Evolutionary conservation across 2,113 vertebrate species (phyloP).

Genomic region (Colius striatus): DNA sequence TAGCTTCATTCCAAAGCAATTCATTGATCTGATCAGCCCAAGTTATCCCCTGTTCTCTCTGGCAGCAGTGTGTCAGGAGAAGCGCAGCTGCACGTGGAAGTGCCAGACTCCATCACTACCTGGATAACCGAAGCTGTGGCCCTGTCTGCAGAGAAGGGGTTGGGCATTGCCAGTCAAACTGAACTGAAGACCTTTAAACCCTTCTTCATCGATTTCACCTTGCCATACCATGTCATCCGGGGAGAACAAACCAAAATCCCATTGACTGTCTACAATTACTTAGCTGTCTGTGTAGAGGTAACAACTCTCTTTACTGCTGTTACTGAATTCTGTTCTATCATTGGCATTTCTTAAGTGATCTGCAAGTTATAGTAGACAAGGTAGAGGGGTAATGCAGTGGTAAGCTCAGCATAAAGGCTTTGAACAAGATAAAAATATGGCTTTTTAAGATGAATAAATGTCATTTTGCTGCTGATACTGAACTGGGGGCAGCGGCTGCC

Average conservation of each 20-base stretch:
- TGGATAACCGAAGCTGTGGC: constrained; percentile 88
- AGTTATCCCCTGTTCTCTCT: not conserved
- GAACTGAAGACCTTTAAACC: constrained; percentile 89
- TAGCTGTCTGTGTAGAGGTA: constrained; percentile 85
- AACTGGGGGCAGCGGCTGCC: too few species aligned
- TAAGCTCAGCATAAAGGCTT: not conserved
- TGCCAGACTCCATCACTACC: constrained; percentile 92
- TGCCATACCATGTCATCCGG: constrained; percentile 86
- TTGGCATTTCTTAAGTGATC: not conserved
- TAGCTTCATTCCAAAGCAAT: not conserved
- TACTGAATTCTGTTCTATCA: not conserved
- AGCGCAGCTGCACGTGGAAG: constrained; percentile 81
- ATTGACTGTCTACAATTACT: constrained; percentile 89
- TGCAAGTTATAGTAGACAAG: accelerated
- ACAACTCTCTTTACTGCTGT: not conserved
- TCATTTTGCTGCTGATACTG: too few species aligned
- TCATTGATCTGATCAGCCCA: accelerated
- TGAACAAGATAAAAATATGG: not conserved
- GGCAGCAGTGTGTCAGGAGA: constrained; percentile 79
- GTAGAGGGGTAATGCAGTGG: accelerated
- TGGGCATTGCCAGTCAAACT: constrained; percentile 81
- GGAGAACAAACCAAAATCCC: constrained; percentile 93
- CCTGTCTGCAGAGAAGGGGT: constrained; percentile 80
- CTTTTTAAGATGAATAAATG: not conserved
- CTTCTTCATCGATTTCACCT: constrained; percentile 91